A percentile compares a stretch with the other conserved stretches of the same genome.
Conservation (phyloP, 2,888 invertebrate genomes). For the Invenusta paracnida region DNA sequence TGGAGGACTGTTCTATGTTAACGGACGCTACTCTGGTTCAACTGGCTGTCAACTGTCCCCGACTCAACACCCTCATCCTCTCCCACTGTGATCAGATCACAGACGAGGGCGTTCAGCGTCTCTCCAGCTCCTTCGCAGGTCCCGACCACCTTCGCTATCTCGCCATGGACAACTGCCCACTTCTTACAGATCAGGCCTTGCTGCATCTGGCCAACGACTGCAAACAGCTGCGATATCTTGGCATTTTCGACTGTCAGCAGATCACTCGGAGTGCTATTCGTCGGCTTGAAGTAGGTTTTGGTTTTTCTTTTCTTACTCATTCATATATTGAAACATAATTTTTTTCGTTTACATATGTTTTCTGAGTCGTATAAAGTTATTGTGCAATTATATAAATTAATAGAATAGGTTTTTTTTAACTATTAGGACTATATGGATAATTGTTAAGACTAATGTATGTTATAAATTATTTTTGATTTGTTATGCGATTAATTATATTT, state of each 20-base stretch:
- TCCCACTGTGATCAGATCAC: conserved; percentile 98
- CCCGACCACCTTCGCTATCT: conserved; percentile 62
- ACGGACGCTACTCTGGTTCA: conserved; percentile 88
- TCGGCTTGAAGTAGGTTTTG: conserved; percentile 70
- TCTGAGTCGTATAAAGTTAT: too few species aligned
- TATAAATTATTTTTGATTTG: too few species aligned
- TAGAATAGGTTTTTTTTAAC: too few species aligned
- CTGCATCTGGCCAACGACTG: conserved; percentile 83
- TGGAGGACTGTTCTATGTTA: conserved; percentile 89
- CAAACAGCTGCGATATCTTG: conserved; percentile 89
- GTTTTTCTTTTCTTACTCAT: too few species aligned
- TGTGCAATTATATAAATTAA: too few species aligned
- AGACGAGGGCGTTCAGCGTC: conserved; percentile 87
- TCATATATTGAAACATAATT: too few species aligned
- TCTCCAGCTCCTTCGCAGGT: background rate
- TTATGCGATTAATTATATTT: too few species aligned
- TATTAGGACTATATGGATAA: too few species aligned
- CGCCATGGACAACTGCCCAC: conserved; percentile 95
- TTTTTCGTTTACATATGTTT: too few species aligned
- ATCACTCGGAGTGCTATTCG: conserved; percentile 94
- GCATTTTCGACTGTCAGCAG: conserved; percentile 96
- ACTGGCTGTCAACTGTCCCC: conserved; percentile 87
- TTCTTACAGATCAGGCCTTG: conserved; percentile 89
- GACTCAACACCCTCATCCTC: conserved; percentile 86
- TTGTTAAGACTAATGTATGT: too few species aligned